Conservation (phyloP, 2,113 vertebrate genomes). For the Prolemur simus region DNA sequence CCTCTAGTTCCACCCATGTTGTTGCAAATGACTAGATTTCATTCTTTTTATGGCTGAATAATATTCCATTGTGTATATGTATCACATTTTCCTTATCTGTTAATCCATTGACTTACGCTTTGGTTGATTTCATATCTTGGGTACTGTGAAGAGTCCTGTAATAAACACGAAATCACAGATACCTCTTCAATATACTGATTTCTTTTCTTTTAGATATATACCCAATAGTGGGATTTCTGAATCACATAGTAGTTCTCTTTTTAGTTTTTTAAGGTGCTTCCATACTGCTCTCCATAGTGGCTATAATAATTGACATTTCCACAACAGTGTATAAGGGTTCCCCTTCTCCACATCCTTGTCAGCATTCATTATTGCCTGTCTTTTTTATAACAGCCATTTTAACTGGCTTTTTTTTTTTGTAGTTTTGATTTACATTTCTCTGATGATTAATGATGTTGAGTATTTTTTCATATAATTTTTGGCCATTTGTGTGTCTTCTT, state of each 20-base stretch:
- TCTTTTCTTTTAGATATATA: neutral
- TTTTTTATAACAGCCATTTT: neutral
- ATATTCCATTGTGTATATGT: neutral
- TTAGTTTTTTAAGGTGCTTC: neutral
- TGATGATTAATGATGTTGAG: neutral
- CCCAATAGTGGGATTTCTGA: neutral
- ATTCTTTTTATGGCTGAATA: neutral
- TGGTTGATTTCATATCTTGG: neutral
- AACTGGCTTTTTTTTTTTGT: neutral
- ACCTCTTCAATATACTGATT: neutral
- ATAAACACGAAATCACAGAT: neutral
- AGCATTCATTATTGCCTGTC: neutral
- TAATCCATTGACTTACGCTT: neutral
- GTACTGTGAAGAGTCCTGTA: neutral
- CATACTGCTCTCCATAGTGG: neutral
- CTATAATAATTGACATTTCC: neutral
- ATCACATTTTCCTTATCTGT: neutral
- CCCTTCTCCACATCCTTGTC: neutral
- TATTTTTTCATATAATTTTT: neutral
- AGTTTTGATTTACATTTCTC: neutral
- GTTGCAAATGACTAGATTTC: neutral
- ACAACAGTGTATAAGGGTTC: neutral
- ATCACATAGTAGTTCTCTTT: neutral
- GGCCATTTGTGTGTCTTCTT: neutral
- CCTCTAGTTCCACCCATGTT: neutral